Conservation (phyloP, 2,888 invertebrate genomes). For the Adineta ricciae region DNA sequence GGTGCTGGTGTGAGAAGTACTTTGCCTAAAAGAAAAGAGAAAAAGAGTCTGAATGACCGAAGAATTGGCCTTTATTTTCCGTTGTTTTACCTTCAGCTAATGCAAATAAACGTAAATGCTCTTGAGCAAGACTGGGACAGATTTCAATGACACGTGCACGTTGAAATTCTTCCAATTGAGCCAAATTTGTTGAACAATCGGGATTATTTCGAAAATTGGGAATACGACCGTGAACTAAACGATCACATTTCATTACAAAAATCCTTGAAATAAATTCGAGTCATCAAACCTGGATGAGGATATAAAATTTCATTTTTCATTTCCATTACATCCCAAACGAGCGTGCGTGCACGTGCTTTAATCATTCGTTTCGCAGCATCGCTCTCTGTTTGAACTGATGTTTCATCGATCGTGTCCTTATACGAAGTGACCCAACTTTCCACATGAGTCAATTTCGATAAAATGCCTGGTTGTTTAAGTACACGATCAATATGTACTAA, state of each 20-base stretch:
- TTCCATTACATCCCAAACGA: not conserved
- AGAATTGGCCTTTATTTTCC: no score
- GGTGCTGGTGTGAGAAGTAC: slow-evolving; percentile 28
- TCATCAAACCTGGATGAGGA: no score
- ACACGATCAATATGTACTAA: not conserved
- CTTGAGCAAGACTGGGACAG: slow-evolving; percentile 28
- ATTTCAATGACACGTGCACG: slow-evolving; percentile 22
- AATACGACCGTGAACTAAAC: slow-evolving; percentile 21
- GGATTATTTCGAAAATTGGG: slow-evolving; percentile 26
- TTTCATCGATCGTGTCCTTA: not conserved
- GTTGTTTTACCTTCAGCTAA: no score
- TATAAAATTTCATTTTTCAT: not conserved
- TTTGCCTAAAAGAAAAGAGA: slow-evolving; percentile 6
- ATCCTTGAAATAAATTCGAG: not conserved
- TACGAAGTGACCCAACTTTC: not conserved
- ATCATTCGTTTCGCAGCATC: not conserved
- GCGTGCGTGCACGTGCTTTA: not conserved
- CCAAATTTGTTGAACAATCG: slow-evolving; percentile 4
- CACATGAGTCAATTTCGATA: not conserved
- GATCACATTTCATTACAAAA: not conserved
- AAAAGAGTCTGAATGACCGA: no score
- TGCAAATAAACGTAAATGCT: slow-evolving; percentile 14
- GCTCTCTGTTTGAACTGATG: not conserved
- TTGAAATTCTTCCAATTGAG: not conserved
- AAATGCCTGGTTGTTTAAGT: not conserved